Evolutionary conservation across 2,888 invertebrate genomes (phyloP).

Genomic region (Stenodera caucasica): DNA sequence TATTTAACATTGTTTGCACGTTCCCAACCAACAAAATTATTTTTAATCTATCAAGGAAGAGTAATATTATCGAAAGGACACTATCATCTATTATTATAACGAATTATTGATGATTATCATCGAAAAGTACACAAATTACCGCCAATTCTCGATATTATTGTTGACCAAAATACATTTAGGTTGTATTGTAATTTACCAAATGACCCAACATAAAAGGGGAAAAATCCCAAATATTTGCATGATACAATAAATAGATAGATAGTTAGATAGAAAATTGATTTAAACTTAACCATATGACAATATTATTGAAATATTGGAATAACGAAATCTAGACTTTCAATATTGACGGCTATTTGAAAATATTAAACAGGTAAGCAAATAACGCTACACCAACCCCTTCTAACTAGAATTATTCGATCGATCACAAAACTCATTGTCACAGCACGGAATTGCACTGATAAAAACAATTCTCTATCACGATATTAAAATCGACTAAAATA

Average conservation of each 20-base stretch:
- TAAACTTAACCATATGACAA: conserved; percentile 38
- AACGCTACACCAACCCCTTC: conserved; percentile 16
- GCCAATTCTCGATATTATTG: conserved; percentile 47
- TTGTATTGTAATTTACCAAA: conserved; percentile 40
- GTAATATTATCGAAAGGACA: conserved; percentile 15
- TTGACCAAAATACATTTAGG: conserved; percentile 38
- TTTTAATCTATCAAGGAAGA: conserved; percentile 40
- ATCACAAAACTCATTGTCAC: conserved; percentile 2
- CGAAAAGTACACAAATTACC: conserved; percentile 43
- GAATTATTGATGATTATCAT: conserved; percentile 48
- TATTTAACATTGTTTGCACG: conserved; percentile 51
- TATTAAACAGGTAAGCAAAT: conserved; percentile 29
- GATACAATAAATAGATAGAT: no score
- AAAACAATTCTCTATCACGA: neutral
- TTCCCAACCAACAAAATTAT: conserved; percentile 49
- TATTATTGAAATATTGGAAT: conserved; percentile 37
- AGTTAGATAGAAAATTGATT: conserved; percentile 43
- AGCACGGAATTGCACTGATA: conserved; percentile 1
- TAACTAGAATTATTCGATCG: conserved; percentile 3
- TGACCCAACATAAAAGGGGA: conserved; percentile 20
- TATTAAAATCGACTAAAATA: neutral
- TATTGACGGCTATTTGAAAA: conserved; percentile 27
- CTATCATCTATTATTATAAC: conserved; percentile 37
- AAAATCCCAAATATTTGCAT: conserved; percentile 44
- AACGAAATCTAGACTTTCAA: conserved; percentile 32